Conservation (phyloP, 2,888 invertebrate genomes). For the Spilarctia lutea region DNA sequence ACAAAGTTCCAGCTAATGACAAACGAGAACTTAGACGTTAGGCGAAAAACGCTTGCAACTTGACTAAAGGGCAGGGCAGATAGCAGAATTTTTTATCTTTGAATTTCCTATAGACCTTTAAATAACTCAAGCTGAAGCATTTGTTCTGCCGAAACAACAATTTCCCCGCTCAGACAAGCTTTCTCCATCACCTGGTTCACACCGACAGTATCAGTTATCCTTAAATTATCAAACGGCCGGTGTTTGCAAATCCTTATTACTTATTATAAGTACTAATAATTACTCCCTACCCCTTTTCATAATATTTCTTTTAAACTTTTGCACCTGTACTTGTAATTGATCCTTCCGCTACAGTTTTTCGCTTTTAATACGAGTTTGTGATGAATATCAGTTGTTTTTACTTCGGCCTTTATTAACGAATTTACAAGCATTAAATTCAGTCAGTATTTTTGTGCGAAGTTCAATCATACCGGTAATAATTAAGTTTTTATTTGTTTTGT, state of each 20-base stretch:
- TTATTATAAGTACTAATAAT: constrained; percentile 44
- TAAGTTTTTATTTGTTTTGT: background rate
- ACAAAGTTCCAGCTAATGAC: too few species aligned
- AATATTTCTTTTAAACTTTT: constrained; percentile 28
- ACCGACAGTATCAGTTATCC: constrained; percentile 7
- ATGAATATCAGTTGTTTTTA: constrained; percentile 27
- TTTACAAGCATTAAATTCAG: constrained; percentile 1
- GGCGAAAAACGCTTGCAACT: too few species aligned
- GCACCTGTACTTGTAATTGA: constrained; percentile 49
- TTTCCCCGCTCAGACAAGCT: background rate
- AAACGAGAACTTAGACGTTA: too few species aligned
- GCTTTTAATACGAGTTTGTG: background rate
- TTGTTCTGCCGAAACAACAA: background rate
- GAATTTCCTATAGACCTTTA: too few species aligned
- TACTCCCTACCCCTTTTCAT: constrained; percentile 28
- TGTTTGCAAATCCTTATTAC: constrained; percentile 45
- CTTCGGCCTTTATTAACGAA: background rate
- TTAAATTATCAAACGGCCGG: constrained; percentile 29
- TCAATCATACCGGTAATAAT: background rate
- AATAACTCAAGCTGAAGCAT: background rate
- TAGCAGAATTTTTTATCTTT: too few species aligned
- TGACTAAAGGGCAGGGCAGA: too few species aligned
- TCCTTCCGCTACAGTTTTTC: constrained; percentile 35
- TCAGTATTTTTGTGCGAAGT: background rate
- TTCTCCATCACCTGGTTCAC: background rate